A percentile compares a stretch with the other conserved stretches of the same genome.
Evolutionary conservation across 2,113 vertebrate species (phyloP).

Genomic region (Siphamia tubifer): DNA sequence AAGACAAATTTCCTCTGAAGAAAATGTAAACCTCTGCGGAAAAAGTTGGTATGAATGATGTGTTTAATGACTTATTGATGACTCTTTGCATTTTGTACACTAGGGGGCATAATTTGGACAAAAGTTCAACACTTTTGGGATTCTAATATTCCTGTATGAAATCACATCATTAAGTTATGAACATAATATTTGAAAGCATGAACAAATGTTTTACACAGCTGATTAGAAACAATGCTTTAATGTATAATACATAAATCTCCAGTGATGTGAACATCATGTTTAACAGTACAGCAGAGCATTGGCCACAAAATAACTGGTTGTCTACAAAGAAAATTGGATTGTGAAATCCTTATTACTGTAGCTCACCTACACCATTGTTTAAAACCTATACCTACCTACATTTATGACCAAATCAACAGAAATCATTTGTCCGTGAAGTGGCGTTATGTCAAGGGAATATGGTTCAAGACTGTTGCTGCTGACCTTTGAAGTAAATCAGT

Average conservation of each 20-base stretch:
- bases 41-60: no score
- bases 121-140: neutral
- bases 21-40: no score
- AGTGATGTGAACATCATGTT: neutral
- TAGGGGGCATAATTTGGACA: conserved; percentile 56
- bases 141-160: neutral
- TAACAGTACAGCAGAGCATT: neutral
- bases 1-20: no score
- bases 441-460: neutral
- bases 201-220: conserved; percentile 7
- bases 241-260: conserved; percentile 13
- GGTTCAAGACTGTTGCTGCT: neutral
- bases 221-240: conserved; percentile 1
- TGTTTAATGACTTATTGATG: no score
- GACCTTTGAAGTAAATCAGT: neutral
- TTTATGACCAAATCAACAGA: neutral
- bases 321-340: conserved; percentile 16
- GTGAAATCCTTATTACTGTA: no score
- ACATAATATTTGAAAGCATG: neutral
- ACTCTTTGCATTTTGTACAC: conserved; percentile 16
- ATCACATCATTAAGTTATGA: conserved; percentile 1
- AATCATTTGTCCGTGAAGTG: neutral
- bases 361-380: no score
- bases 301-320: neutral
- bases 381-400: no score